Evolutionary conservation across 2,113 vertebrate species (phyloP), one percentile per base, ranked within the genome.

Genomic region (Ramphastos sulfuratus): DNA sequence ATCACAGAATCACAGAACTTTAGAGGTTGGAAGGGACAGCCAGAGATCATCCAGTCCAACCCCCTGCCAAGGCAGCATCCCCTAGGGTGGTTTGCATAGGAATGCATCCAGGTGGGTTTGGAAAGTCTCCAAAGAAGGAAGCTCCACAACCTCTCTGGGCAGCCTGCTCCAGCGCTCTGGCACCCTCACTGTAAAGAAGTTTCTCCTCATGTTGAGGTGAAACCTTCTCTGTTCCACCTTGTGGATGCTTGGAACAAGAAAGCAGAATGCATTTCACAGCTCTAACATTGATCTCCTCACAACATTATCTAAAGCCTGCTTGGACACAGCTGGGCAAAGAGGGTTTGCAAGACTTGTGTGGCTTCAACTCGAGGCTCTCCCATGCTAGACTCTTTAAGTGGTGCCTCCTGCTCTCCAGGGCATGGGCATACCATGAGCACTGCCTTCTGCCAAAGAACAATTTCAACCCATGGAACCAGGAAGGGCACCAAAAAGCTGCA

Each of bases 311-410:
- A 30, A 92, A 83, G 19, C 55, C 72, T 80, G 21, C 42, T 7
- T 31, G 78, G 44, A 58, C 1, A 2, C 7, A 39, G 10, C 14
- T 56, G 44, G 17, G 15, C 1, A 2, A 65, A 63, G 33, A 67
- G 35, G 31, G 19, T 33, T 82, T 88, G 54, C 54, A 50, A 72
- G 19, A 63, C 8, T 33, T 14, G 3, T 1, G 5, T 35, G 19
- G 10, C 23, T 79, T 67, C 48, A 55, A n/a, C 2, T 1, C 3
- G 7, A 82, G 39, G 61, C 6, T 85, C 23, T 71, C 3, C 30
- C 9, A 12, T 20, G 4, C 7, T n/a, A 23, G 23, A 12, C 25
- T 50, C 70, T 1, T 0, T 35, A 25, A 66, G 39, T 4, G 7
- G 28, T 33, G 15, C 28, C 33, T 65, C 30, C 20, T 4, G 7